Conservation (phyloP, 2,113 vertebrate species). For the Anthoscopus minutus region DNA sequence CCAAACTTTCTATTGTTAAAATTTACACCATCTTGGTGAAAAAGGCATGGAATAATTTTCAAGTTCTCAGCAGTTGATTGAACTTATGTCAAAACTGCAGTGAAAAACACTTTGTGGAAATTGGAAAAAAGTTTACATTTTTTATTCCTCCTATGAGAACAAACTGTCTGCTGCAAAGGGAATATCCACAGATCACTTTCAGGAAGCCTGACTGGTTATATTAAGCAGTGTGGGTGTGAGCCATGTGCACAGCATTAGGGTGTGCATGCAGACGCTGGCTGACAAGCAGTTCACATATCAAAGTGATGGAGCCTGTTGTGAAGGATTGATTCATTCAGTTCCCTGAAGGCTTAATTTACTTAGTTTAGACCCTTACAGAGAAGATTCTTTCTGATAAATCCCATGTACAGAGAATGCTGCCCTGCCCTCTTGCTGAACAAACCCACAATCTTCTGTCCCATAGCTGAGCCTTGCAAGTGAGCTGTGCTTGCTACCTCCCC, state of each 20-base stretch:
- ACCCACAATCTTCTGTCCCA: background rate
- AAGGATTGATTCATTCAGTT: background rate
- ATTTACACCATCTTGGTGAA: background rate
- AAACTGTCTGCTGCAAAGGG: background rate
- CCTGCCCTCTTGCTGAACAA: background rate
- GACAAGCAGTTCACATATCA: background rate
- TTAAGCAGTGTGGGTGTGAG: background rate
- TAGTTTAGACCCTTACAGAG: background rate
- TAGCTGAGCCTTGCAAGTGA: background rate
- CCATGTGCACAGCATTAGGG: background rate
- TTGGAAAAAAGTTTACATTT: background rate
- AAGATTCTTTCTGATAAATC: background rate
- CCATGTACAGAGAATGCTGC: rapidly evolving
- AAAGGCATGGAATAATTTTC: background rate
- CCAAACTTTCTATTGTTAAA: background rate
- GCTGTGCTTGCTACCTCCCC: background rate
- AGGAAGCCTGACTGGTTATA: background rate
- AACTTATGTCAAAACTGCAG: background rate
- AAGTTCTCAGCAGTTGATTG: background rate
- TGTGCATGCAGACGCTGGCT: background rate
- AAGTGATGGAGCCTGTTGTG: background rate
- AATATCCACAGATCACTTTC: background rate
- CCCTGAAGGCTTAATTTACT: background rate
- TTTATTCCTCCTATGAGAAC: background rate
- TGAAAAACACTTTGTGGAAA: background rate